Conservation (phyloP, 2,888 invertebrate species). For the Parnassius apollo region DNA sequence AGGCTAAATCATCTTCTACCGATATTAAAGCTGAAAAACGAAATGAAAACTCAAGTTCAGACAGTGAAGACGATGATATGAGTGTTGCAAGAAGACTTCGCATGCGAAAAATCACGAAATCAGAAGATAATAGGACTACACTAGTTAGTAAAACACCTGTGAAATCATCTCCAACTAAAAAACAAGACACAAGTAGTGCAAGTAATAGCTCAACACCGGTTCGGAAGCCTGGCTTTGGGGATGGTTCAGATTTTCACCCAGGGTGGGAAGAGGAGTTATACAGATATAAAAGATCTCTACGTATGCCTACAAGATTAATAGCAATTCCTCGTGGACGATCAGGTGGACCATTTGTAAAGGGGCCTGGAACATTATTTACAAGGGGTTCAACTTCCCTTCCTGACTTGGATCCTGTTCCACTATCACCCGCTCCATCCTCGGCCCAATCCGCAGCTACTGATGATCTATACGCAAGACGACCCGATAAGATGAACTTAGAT, state of each 20-base stretch:
- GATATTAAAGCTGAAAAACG: slow-evolving; percentile 60
- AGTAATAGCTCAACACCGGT: slow-evolving; percentile 61
- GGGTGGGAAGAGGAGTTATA: slow-evolving; percentile 93
- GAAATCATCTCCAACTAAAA: slow-evolving; percentile 60
- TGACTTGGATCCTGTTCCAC: slow-evolving; percentile 87
- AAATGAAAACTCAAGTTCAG: slow-evolving; percentile 58
- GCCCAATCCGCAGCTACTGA: slow-evolving; percentile 82
- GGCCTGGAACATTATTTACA: slow-evolving; percentile 69
- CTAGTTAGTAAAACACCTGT: slow-evolving; percentile 50
- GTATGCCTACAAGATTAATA: slow-evolving; percentile 91
- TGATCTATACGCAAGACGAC: slow-evolving; percentile 69
- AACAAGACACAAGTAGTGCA: slow-evolving; percentile 54
- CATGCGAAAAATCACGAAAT: slow-evolving; percentile 73
- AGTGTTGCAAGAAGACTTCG: slow-evolving; percentile 69
- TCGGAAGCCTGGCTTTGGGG: slow-evolving; percentile 84
- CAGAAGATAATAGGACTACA: slow-evolving; percentile 57
- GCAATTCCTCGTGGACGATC: slow-evolving; percentile 86
- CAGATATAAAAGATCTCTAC: slow-evolving; percentile 89
- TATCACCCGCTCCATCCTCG: slow-evolving; percentile 85
- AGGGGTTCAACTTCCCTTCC: slow-evolving; percentile 88
- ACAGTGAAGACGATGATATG: slow-evolving; percentile 65
- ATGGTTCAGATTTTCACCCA: slow-evolving; percentile 87
- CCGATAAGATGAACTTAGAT: slow-evolving; percentile 75
- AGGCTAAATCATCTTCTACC: slow-evolving; percentile 53
- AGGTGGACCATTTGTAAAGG: slow-evolving; percentile 75